Evolutionary conservation across 2,888 invertebrate species (phyloP).

Genomic region (Synergus japonicus): DNA sequence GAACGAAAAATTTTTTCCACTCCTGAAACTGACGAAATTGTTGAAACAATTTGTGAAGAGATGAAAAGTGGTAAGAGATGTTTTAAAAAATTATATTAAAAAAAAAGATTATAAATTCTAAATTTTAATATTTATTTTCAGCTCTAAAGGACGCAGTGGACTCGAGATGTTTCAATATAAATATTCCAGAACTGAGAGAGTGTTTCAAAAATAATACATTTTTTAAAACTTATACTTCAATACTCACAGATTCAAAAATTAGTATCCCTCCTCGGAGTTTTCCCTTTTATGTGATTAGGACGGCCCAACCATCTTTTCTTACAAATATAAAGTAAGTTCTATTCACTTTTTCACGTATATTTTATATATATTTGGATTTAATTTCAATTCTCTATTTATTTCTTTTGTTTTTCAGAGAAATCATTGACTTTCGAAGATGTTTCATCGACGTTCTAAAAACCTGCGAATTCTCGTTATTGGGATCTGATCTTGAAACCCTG

Average conservation of each 20-base stretch:
- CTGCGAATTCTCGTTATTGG: conserved; percentile 18
- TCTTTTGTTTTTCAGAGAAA: conserved; percentile 1
- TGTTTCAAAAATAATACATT: conserved; percentile 4
- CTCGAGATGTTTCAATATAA: conserved; percentile 3
- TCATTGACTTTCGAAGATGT: conserved; percentile 25
- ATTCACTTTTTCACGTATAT: not conserved
- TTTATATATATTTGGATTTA: not conserved
- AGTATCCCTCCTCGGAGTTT: conserved; percentile 1
- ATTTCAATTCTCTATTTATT: not conserved
- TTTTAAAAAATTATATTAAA: not conserved
- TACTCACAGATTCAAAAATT: not conserved
- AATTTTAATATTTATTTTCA: conserved; percentile 1
- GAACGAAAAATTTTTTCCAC: not conserved
- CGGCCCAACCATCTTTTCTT: conserved; percentile 14
- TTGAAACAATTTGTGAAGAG: not conserved
- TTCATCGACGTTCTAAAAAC: conserved; percentile 9
- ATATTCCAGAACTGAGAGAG: not conserved
- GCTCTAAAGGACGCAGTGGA: not conserved
- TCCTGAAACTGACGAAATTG: not conserved
- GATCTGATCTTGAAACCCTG: not conserved
- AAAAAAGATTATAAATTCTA: not conserved
- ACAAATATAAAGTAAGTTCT: conserved; percentile 4
- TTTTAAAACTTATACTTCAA: conserved; percentile 12
- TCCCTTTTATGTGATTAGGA: conserved; percentile 16
- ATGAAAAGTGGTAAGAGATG: conserved; percentile 27